A percentile compares a stretch with the other conserved stretches of the same genome.
Evolutionary conservation across 2,888 invertebrate genomes (phyloP).

Genomic region (Nudaria mundana): DNA sequence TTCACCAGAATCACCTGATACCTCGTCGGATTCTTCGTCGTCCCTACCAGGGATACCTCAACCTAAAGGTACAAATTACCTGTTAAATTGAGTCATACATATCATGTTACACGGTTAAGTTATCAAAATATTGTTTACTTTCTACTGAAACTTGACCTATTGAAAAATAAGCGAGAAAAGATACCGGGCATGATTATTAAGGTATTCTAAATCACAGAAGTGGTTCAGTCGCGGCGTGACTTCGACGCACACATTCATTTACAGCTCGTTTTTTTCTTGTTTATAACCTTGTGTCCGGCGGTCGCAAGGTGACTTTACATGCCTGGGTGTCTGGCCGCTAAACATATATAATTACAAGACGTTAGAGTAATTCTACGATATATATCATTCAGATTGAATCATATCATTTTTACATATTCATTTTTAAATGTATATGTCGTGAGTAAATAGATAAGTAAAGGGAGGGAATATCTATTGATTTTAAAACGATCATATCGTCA

Average conservation of each 20-base stretch:
- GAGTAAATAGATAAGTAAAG: conserved; percentile 40
- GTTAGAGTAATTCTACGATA: conserved; percentile 64
- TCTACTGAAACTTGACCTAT: conserved; percentile 36
- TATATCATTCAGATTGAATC: conserved; percentile 67
- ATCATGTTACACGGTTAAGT: conserved; percentile 44
- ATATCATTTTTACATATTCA: conserved; percentile 73
- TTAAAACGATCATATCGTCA: no score
- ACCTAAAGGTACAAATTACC: conserved; percentile 4
- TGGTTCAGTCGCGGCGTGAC: conserved; percentile 27
- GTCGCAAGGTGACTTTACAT: conserved; percentile 77
- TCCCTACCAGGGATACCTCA: conserved; percentile 32
- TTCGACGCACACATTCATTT: conserved; percentile 57
- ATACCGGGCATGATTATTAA: no score
- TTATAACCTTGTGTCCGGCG: conserved; percentile 71
- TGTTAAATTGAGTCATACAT: conserved; percentile 45
- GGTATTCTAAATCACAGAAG: conserved; percentile 15
- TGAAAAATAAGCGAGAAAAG: no score
- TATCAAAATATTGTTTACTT: conserved; percentile 39
- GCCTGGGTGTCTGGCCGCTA: conserved; percentile 74
- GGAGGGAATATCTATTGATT: conserved; percentile 29
- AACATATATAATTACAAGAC: conserved; percentile 74
- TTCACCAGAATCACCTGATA: conserved; percentile 50
- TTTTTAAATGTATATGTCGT: conserved; percentile 46
- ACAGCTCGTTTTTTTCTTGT: conserved; percentile 68
- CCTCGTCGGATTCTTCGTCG: conserved; percentile 42